These are phyloP conservation scores for Tolypeutes matacus DNA, from an alignment of 2,797 vertebrate species.

Conservation along the genomic window DNA sequence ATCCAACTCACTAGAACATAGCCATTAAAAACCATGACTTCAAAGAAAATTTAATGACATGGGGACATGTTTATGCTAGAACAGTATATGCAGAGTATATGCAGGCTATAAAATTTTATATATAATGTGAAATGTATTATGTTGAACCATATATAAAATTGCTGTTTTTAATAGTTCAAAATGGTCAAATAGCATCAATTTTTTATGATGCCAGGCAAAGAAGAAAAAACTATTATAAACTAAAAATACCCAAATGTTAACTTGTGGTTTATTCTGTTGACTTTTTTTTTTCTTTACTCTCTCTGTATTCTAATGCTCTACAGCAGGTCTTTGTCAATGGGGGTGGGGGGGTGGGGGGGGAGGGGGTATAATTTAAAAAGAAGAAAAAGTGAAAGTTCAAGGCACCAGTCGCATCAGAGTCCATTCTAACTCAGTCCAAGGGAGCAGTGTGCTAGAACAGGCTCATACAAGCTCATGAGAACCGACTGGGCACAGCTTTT, in stretches of 20 bases:
- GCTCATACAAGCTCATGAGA: too few species aligned
- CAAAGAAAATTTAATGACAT: constrained; percentile 67
- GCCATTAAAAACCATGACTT: constrained; percentile 59
- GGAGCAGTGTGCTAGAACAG: neutral
- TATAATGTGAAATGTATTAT: constrained; percentile 51
- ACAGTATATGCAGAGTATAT: constrained; percentile 37
- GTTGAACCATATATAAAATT: constrained; percentile 59
- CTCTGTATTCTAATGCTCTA: neutral
- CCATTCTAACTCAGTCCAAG: too few species aligned
- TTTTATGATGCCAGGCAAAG: neutral
- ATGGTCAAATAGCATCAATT: constrained; percentile 28
- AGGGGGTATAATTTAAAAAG: neutral
- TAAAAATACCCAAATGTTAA: constrained; percentile 31
- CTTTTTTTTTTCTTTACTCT: neutral
- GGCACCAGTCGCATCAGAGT: neutral
- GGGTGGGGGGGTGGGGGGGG: accelerated
- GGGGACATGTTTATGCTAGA: constrained; percentile 59
- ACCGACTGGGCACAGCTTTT: neutral
- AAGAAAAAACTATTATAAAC: constrained; percentile 39
- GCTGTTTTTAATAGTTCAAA: constrained; percentile 57
- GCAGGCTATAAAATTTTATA: constrained; percentile 72
- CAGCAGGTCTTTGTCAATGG: neutral
- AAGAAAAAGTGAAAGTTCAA: neutral
- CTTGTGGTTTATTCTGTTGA: neutral
- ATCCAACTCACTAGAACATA: constrained; percentile 58